These are phyloP conservation scores for Clytia hemisphaerica DNA, from an alignment of 30 jellyfish, hydroid and myxozoan genomes.

Conservation along the genomic window DNA sequence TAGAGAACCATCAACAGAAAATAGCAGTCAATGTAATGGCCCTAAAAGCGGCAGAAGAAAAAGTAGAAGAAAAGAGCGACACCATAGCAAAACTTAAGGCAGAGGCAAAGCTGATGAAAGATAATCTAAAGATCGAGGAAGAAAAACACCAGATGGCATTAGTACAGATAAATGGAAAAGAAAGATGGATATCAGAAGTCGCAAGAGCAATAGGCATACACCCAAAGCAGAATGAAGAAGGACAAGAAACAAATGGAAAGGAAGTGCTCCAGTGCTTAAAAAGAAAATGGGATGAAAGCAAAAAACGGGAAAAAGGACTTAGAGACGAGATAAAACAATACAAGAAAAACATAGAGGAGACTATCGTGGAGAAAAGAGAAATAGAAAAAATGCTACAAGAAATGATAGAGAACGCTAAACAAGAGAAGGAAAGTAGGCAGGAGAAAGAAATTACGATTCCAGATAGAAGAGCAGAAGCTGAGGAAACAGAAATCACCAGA, in stretches of 20 bases:
- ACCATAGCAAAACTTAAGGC: background rate
- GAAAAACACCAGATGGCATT: too few relatives aligned
- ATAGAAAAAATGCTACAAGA: background rate
- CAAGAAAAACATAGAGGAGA: background rate
- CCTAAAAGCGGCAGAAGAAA: background rate
- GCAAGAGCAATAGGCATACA: background rate
- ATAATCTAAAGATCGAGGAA: background rate
- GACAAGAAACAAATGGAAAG: too few relatives aligned
- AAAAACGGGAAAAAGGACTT: background rate
- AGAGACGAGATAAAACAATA: background rate
- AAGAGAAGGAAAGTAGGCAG: background rate
- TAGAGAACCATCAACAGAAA: background rate
- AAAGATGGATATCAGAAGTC: background rate
- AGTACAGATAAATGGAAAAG: too few relatives aligned
- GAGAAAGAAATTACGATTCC: background rate
- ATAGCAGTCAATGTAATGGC: background rate
- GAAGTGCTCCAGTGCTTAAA: background rate
- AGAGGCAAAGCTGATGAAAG: background rate
- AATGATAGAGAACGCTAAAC: background rate
- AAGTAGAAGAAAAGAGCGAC: background rate
- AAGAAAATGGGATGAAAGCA: background rate
- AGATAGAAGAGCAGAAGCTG: background rate
- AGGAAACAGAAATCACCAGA: background rate
- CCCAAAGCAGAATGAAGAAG: background rate
- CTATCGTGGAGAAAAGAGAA: background rate